Evolutionary conservation across 2,113 vertebrate genomes (phyloP).

Genomic region (Saguinus midas): DNA sequence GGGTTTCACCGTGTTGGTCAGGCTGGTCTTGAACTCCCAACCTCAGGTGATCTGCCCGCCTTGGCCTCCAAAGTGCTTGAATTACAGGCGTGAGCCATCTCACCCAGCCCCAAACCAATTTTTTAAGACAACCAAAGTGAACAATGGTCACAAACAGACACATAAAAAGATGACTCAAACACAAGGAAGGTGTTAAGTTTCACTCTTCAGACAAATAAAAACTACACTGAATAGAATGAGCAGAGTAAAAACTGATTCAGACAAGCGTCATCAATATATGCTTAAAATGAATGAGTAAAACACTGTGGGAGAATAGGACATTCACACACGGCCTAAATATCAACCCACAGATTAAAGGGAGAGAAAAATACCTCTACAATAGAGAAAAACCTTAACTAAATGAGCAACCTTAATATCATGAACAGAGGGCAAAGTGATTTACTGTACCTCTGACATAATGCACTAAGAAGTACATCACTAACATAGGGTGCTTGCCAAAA

Average conservation of each 20-base stretch:
- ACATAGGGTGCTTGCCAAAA: background rate
- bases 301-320: background rate
- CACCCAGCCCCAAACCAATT: background rate
- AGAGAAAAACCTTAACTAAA: background rate
- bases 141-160: background rate
- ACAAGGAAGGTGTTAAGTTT: background rate
- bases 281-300: background rate
- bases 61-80: too few species aligned
- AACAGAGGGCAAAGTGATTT: background rate
- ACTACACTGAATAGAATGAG: background rate
- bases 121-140: slow-evolving; percentile 27
- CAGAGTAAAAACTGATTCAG: background rate
- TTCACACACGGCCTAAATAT: background rate
- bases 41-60: too few species aligned
- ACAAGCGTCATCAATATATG: background rate
- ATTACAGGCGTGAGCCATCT: too few species aligned
- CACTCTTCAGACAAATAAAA: background rate
- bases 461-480: background rate
- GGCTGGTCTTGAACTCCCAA: too few species aligned
- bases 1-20: too few species aligned
- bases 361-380: background rate
- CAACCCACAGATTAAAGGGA: background rate
- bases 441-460: background rate
- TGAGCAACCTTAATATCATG: background rate
- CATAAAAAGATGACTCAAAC: background rate